Percentiles rank a stretch among this genome's conserved stretches.
Evolutionary conservation across 2,113 vertebrate genomes (phyloP).

Genomic region (Acrocephalus arundinaceus): DNA sequence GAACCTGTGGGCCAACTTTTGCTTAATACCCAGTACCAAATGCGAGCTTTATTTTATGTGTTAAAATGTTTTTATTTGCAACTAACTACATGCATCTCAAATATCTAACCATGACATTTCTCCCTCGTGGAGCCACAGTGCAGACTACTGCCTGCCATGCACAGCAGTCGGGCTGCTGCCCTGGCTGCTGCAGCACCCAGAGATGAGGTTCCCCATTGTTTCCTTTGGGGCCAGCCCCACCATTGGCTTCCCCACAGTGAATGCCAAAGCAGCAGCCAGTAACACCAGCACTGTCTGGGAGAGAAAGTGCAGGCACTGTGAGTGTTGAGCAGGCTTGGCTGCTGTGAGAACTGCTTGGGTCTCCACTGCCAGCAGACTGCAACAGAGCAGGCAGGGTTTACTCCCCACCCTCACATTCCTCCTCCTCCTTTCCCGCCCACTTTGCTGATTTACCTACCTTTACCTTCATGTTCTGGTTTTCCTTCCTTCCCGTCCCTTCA

Average conservation of each 20-base stretch:
- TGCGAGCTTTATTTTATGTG: neutral
- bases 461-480: neutral
- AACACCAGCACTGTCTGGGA: neutral
- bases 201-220: neutral
- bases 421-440: neutral
- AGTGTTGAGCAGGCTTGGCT: neutral
- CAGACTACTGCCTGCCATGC: neutral
- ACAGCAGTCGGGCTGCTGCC: neutral
- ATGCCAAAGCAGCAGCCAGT: neutral
- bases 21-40: neutral
- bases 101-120: no score
- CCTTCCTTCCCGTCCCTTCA: neutral
- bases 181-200: neutral
- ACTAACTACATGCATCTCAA: neutral
- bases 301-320: neutral
- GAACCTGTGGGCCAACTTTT: neutral
- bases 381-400: neutral
- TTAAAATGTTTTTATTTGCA: neutral
- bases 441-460: neutral
- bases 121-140: rapidly evolving
- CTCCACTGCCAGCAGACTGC: neutral
- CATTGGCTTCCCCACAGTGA: neutral
- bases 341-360: neutral
- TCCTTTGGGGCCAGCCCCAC: neutral
- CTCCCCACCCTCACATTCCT: neutral